Conservation (phyloP, 2,888 invertebrate species). For the Drosophila diplacantha region DNA sequence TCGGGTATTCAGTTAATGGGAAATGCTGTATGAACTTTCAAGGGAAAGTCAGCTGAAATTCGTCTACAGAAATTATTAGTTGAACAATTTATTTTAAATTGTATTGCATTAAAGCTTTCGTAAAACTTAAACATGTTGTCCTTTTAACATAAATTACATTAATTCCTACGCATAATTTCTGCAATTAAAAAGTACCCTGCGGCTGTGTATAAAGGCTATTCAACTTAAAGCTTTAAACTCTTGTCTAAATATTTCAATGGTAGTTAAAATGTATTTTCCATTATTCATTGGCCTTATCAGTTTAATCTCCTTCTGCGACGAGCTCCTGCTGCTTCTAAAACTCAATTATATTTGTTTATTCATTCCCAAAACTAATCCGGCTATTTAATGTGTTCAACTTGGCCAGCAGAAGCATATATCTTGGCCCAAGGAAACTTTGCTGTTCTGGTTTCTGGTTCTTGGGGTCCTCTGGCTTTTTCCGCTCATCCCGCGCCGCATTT, state of each 20-base stretch:
- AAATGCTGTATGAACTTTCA: neutral
- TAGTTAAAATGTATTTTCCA: constrained; percentile 9
- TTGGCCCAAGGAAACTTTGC: constrained; percentile 33
- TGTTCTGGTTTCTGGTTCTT: constrained; percentile 14
- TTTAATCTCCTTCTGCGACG: constrained; percentile 5
- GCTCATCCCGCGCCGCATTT: constrained; percentile 15
- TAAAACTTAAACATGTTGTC: no score
- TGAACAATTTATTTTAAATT: neutral
- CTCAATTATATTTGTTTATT: constrained; percentile 48
- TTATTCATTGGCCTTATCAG: constrained; percentile 13
- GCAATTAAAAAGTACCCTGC: neutral
- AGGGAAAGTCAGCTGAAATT: neutral
- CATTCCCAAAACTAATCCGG: constrained; percentile 61
- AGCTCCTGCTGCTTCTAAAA: constrained; percentile 8
- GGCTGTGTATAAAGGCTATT: neutral
- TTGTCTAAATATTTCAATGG: neutral
- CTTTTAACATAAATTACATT: neutral
- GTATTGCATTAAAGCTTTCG: neutral
- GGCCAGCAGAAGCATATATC: constrained; percentile 32
- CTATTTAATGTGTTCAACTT: constrained; percentile 59
- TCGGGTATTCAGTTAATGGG: constrained; percentile 1
- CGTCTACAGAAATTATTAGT: neutral
- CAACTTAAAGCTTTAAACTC: neutral
- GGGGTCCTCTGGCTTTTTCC: constrained; percentile 10
- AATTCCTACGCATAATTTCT: neutral